phyloP scores from a whole-genome alignment of 2,888 invertebrate species.

The Acanthosoma haemorrhoidale region DNA sequence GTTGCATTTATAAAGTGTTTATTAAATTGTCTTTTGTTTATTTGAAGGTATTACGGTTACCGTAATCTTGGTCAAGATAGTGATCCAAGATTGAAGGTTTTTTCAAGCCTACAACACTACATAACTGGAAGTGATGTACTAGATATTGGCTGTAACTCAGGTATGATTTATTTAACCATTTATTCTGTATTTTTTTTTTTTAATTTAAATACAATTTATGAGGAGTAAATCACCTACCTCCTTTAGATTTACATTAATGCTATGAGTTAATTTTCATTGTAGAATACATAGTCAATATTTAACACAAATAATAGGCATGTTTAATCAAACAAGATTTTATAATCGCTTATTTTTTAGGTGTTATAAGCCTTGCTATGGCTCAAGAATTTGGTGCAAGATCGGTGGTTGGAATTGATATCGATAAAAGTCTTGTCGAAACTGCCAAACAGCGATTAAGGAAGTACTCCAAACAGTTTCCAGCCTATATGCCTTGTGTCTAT shows the following conservation, averaged over 20 bases:
- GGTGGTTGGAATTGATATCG: constrained; percentile 62
- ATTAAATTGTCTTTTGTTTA: too few species aligned
- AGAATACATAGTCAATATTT: too few species aligned
- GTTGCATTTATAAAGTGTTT: too few species aligned
- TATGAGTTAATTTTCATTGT: too few species aligned
- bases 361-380: constrained; percentile 85
- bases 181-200: too few species aligned
- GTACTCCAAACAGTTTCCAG: constrained; percentile 63
- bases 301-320: too few species aligned
- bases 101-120: constrained; percentile 71
- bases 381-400: constrained; percentile 76
- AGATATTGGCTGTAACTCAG: constrained; percentile 97
- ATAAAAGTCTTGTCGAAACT: constrained; percentile 64
- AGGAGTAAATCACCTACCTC: too few species aligned
- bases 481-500: constrained; percentile 81
- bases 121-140: constrained; percentile 86
- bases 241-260: too few species aligned
- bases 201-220: too few species aligned
- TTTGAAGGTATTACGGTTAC: constrained; percentile 84
- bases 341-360: too few species aligned
- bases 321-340: too few species aligned
- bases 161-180: constrained; percentile 53
- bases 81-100: constrained; percentile 77
- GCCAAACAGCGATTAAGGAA: constrained; percentile 62
- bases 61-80: constrained; percentile 74